These are phyloP conservation scores for Carettochelys insculpta DNA, from an alignment of 2,113 vertebrate genomes.

Conservation along the genomic window DNA sequence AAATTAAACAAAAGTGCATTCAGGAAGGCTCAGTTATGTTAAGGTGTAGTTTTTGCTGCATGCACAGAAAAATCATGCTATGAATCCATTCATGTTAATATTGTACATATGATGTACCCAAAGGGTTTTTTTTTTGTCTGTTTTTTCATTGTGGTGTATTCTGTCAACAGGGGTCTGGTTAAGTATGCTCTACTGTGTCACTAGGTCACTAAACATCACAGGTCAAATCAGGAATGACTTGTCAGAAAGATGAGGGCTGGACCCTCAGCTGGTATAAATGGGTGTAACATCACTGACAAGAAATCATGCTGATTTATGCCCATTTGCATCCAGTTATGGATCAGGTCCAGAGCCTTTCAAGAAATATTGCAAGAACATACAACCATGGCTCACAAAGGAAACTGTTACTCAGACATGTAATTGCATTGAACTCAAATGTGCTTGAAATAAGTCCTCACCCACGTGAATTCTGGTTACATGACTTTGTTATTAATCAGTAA, in stretches of 20 bases:
- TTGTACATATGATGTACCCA: background rate
- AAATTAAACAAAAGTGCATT: conserved; percentile 30
- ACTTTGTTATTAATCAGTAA: background rate
- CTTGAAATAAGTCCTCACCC: background rate
- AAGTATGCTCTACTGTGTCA: background rate
- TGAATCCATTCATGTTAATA: background rate
- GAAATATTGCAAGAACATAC: background rate
- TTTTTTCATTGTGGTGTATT: no score
- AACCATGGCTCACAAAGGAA: accelerated
- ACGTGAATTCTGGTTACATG: background rate
- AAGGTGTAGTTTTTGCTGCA: background rate
- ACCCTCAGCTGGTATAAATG: background rate
- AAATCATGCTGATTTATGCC: background rate
- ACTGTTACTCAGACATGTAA: background rate
- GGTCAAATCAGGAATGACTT: background rate
- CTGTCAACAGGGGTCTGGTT: background rate
- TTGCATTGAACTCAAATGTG: background rate
- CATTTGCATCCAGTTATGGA: background rate
- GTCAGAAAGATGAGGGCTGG: background rate
- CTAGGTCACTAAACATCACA: background rate
- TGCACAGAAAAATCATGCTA: conserved; percentile 15
- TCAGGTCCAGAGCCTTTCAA: background rate
- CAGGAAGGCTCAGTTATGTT: background rate
- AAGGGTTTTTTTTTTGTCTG: no score
- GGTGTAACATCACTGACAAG: background rate